Base-by-base conservation (phyloP, 1,140 invertebrate species). In the Listronotus oregonensis region DNA sequence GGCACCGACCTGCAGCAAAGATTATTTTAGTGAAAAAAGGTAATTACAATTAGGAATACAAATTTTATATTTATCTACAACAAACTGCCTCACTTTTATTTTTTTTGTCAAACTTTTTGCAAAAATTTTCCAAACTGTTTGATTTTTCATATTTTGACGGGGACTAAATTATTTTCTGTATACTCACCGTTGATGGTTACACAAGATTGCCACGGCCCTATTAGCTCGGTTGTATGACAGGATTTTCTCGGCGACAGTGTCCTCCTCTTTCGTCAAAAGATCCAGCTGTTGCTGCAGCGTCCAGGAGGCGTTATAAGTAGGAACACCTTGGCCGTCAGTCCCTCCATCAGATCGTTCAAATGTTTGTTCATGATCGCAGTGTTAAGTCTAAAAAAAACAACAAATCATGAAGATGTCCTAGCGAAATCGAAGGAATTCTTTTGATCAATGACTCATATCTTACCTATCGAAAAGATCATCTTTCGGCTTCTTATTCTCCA, bases 321-420 rank as follows among this genome's bases (percentile, higher is more conserved):
- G 88, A 99, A 99, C 57, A 99, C 97, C 85, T 99, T 99, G 15
- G 97, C 98, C 64, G 97, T 99, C 42, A 99, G 85, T 52, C 97
- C 97, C 73, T 95, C 94, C 98, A 99, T 99, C 71, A 99, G 80
- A 75, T 96, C 95, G 76, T 94, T 96, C 64, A 99, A 82, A 85
- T 99, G 95, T 79, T 98, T 96, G 82, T 99, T 99, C 73, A 99
- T 84, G 60, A 96, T 92, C 72, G 89, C 85, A 0, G 98, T 99
- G 81, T 98, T 99, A 7, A 99, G 84, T 32, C 64, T 66, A 47
- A 34, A 18, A 15, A 21, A 12, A 37, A 37, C 7, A 12, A 37
- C 3, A 37, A 9, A 37, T 37, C n/a, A 37, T 37, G 34, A 37
- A 27, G 21, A 27, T 27, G 21, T n/a, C 21, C 21, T 27, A 3